These are phyloP conservation scores for Akabosia matsudoensis DNA, from an alignment of 1,140 invertebrate genomes.

Conservation along the genomic window DNA sequence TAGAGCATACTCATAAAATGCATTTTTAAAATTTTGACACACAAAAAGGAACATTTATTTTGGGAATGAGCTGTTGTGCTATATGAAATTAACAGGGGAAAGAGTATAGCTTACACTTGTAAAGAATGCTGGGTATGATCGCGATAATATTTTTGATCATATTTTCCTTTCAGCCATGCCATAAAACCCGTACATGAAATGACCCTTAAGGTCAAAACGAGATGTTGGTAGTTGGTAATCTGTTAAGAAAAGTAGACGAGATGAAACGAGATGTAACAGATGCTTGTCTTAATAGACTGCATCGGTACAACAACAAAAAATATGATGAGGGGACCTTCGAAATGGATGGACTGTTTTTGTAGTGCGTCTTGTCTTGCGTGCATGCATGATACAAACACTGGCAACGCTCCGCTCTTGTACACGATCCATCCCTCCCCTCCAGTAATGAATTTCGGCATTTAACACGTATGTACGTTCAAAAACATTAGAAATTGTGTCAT, in stretches of 20 bases:
- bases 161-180: background rate
- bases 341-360: background rate
- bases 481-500: constrained; percentile 18
- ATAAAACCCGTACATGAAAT: constrained; percentile 28
- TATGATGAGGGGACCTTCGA: background rate
- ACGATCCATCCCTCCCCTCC: background rate
- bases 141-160: background rate
- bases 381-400: no score
- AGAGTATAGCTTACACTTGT: no score
- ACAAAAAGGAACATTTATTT: constrained; percentile 1
- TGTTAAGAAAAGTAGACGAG: constrained; percentile 39
- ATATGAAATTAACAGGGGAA: no score
- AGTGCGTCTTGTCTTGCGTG: background rate
- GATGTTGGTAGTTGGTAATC: constrained; percentile 47
- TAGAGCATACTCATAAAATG: background rate
- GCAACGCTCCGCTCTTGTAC: no score
- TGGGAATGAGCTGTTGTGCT: background rate
- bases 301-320: background rate
- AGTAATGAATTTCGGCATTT: constrained; percentile 8
- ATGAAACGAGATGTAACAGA: constrained; percentile 40
- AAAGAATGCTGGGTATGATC: no score
- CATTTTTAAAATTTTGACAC: background rate
- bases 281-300: constrained; percentile 30
- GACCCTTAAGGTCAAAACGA: constrained; percentile 45
- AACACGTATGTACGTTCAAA: constrained; percentile 13